Evolutionary conservation across 2,888 invertebrate species (phyloP).

Genomic region (Aplocera efformata): DNA sequence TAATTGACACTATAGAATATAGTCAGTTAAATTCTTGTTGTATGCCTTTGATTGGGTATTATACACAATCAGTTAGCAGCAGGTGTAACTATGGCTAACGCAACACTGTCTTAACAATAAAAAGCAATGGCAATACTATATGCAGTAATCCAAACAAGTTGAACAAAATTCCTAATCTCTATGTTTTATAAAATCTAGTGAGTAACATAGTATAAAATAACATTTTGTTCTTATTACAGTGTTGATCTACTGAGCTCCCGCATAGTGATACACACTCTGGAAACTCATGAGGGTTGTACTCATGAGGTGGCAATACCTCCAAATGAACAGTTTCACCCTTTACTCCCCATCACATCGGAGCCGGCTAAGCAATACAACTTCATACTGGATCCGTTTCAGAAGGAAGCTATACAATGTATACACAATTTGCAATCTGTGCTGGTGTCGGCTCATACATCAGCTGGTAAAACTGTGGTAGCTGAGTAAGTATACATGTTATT

Average conservation of each 20-base stretch:
- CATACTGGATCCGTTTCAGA: constrained; percentile 98
- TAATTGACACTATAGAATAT: too few relatives aligned
- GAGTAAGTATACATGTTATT: constrained; percentile 84
- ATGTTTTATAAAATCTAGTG: too few relatives aligned
- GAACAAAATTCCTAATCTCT: too few relatives aligned
- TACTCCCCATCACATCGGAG: constrained; percentile 79
- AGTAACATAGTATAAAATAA: too few relatives aligned
- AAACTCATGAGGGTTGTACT: constrained; percentile 94
- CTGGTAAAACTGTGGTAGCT: constrained; percentile 99
- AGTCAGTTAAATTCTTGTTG: too few relatives aligned
- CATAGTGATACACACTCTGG: constrained; percentile 92
- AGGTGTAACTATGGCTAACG: too few relatives aligned
- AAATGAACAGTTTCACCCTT: constrained; percentile 86
- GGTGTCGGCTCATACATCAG: constrained; percentile 99
- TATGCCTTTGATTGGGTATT: too few relatives aligned
- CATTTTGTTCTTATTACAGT: constrained; percentile 61
- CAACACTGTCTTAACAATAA: too few relatives aligned
- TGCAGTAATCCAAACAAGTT: too few relatives aligned
- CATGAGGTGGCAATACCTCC: constrained; percentile 98
- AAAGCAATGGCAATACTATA: too few relatives aligned
- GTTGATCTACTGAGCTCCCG: constrained; percentile 88
- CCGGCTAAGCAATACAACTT: constrained; percentile 97
- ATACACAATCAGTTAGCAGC: too few relatives aligned
- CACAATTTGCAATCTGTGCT: constrained; percentile 99
- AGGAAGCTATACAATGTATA: constrained; percentile 96